These are phyloP conservation scores for Elephas maximus DNA, from an alignment of 2,113 vertebrate genomes.

Conservation along the genomic window DNA sequence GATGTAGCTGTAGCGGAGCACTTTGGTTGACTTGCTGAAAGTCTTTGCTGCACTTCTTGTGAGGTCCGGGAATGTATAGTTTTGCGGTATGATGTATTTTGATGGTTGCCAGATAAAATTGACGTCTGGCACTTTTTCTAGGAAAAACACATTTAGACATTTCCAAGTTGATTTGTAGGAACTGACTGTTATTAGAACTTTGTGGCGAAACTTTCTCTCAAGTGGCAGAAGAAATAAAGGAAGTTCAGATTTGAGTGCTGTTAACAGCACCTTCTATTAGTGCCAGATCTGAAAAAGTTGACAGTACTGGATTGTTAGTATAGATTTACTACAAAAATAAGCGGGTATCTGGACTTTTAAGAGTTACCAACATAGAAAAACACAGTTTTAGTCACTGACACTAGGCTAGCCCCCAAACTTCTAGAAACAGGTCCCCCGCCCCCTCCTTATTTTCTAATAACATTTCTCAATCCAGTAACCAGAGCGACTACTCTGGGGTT, in stretches of 20 bases:
- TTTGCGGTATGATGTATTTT: conserved; percentile 71
- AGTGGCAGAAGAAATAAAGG: conserved; percentile 75
- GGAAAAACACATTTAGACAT: conserved; percentile 70
- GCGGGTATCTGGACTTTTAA: conserved; percentile 17
- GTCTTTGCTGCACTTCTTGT: neutral
- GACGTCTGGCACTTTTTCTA: conserved; percentile 76
- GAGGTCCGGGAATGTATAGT: conserved; percentile 75
- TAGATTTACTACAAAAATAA: conserved; percentile 64
- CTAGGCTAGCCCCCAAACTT: neutral
- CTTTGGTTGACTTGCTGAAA: neutral
- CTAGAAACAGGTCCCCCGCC: neutral
- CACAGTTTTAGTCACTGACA: conserved; percentile 22
- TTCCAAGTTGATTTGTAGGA: conserved; percentile 76
- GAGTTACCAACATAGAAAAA: conserved; percentile 7
- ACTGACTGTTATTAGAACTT: conserved; percentile 70
- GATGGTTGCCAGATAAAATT: conserved; percentile 76
- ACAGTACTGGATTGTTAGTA: conserved; percentile 53
- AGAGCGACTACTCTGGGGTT: neutral
- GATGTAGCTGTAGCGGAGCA: neutral
- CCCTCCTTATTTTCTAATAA: neutral
- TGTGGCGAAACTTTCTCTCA: conserved; percentile 65
- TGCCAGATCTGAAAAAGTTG: neutral
- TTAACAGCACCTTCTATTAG: conserved; percentile 36
- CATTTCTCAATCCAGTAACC: neutral
- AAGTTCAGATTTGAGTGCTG: conserved; percentile 67